These are phyloP conservation scores for Drosophila saltans DNA, from an alignment of 1,140 invertebrate species.

Conservation along the genomic window DNA sequence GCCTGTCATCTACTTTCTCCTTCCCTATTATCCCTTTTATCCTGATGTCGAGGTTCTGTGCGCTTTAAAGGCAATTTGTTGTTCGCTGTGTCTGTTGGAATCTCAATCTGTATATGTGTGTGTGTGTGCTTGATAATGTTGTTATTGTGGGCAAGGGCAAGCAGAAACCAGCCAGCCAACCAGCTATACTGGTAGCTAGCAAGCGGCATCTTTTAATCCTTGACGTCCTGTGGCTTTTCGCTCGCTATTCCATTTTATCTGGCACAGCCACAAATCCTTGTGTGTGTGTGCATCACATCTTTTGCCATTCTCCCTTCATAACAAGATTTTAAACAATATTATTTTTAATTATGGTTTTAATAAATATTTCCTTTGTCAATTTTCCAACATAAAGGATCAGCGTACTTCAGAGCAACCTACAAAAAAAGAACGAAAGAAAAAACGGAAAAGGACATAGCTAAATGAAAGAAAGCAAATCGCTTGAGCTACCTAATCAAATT, in stretches of 20 bases:
- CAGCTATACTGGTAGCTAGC: constrained; percentile 31
- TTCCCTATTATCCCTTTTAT: constrained; percentile 24
- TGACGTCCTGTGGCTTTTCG: constrained; percentile 73
- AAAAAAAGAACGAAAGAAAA: neutral
- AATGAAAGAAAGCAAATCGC: constrained; percentile 32
- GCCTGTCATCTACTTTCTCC: constrained; percentile 5
- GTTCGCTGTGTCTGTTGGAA: constrained; percentile 21
- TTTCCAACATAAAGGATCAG: constrained; percentile 46
- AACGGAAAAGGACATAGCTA: constrained; percentile 32
- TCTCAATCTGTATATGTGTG: constrained; percentile 2
- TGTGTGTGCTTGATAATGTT: constrained; percentile 58
- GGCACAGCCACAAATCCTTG: constrained; percentile 30
- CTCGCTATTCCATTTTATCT: constrained; percentile 45
- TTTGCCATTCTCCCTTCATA: constrained; percentile 28
- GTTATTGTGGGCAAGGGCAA: constrained; percentile 62
- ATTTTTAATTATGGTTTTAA: constrained; percentile 78
- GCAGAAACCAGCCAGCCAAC: constrained; percentile 39
- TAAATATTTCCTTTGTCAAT: constrained; percentile 76
- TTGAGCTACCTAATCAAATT: constrained; percentile 38
- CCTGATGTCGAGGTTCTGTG: constrained; percentile 30
- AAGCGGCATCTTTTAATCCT: constrained; percentile 73
- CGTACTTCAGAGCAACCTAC: neutral
- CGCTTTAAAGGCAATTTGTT: constrained; percentile 64
- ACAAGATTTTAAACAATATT: constrained; percentile 71
- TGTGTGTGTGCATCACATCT: neutral